Base-by-base conservation (phyloP, 2,888 invertebrate genomes). In the Carterocephalus palaemon region DNA sequence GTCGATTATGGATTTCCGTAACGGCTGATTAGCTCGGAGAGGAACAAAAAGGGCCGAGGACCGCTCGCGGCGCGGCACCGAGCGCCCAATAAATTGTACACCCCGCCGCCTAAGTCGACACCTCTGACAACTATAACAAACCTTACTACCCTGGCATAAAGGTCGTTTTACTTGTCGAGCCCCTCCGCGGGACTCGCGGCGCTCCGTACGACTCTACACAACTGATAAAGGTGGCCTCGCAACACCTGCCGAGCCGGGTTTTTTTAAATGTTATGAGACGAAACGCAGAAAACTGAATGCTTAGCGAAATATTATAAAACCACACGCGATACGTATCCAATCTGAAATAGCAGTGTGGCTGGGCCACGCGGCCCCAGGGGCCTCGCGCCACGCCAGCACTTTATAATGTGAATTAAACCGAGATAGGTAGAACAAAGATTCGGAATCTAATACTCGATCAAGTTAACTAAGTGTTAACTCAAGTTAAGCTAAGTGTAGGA, bases 21-120 rank as follows among this genome's bases (percentile, higher is more conserved):
- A 43, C 42, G 42, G 42, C 42, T 43, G 42, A 43, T 43, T 43
- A 43, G 36, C 42, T n/a, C 22, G 34, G 34, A 22, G 16, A 43
- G 28, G 28, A 36, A 34, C 28, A 34, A 38, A 38, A 38, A 54
- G 57, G 42, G 49, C 45, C 36, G 47, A 51, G 62, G 72, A 73
- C 76, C 76, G 75, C 76, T 75, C 71, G 75, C 74, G 71, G 75
- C 73, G 75, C 73, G 66, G 70, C 75, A 67, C 70, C 70, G 69
- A 60, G 60, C 64, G 60, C 62, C 61, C 74, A 64, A 78, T 77
- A 77, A 77, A 77, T 77, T 72, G 42, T 42, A 42, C 42, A 42
- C 42, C 2, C 28, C 42, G 22, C 34, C 42, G 28, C 34, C 34
- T 34, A 42, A 20, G 42, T 26, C 26, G 19, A 19, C 13, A 10